phyloP scores from a whole-genome alignment of 2,797 vertebrate genomes.

The Pangasius mekongensis region DNA sequence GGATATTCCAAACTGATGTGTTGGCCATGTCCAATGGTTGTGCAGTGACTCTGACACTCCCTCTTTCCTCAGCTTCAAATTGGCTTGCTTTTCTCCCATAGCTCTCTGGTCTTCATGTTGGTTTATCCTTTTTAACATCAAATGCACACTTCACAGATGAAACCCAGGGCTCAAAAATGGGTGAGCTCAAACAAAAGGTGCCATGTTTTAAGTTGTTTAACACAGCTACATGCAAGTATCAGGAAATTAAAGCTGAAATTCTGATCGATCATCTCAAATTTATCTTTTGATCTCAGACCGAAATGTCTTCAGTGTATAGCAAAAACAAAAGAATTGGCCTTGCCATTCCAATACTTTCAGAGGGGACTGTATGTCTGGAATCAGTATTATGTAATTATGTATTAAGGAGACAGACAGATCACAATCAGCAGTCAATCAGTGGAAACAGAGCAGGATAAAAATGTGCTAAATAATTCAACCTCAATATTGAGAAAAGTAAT shows the following conservation, averaged over 20 bases:
- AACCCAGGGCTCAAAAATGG: not conserved
- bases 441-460: not conserved
- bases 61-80: no score
- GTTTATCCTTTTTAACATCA: no score
- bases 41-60: no score
- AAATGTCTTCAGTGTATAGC: not conserved
- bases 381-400: not conserved
- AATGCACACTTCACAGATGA: not conserved
- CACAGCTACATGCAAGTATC: no score
- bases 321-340: not conserved
- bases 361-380: not conserved
- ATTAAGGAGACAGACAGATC: not conserved
- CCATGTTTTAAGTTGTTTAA: not conserved
- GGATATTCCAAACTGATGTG: no score
- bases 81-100: no score
- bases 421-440: not conserved
- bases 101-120: no score
- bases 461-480: not conserved
- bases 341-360: not conserved
- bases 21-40: no score
- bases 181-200: not conserved
- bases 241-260: not conserved
- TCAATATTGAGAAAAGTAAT: not conserved
- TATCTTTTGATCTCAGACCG: not conserved
- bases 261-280: not conserved